Conservation (phyloP, 1,140 invertebrate species). For the Drosophila insularis region DNA sequence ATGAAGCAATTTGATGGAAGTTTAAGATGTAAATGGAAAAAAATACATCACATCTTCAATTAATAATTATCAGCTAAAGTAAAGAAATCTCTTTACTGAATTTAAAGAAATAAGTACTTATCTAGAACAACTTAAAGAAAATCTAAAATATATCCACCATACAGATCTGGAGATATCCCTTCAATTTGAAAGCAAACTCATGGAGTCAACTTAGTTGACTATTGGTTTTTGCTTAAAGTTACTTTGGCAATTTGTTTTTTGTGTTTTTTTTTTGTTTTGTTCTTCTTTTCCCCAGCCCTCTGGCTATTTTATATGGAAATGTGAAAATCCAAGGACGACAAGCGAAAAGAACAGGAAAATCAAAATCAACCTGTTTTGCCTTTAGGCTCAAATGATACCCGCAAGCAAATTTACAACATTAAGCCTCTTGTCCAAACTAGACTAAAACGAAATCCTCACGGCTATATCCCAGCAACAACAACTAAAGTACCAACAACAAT, state of each 20-base stretch:
- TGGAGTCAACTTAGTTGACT: not conserved
- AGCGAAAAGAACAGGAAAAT: constrained; percentile 3
- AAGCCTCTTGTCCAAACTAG: constrained; percentile 5
- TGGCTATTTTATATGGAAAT: not conserved
- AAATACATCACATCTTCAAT: too few species aligned
- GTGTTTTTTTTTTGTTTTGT: not conserved
- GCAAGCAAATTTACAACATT: constrained; percentile 4
- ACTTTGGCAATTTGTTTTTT: not conserved
- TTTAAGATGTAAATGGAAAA: not conserved
- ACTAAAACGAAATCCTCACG: constrained; percentile 6
- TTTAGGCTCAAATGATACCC: not conserved
- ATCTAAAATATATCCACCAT: too few species aligned
- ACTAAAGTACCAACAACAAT: not conserved
- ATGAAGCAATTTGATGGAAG: not conserved
- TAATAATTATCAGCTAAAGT: too few species aligned
- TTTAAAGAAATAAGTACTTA: too few species aligned
- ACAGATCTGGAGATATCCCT: too few species aligned
- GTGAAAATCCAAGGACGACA: not conserved
- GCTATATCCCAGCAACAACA: not conserved
- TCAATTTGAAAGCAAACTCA: too few species aligned
- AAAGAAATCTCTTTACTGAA: too few species aligned
- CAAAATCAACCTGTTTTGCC: constrained; percentile 6
- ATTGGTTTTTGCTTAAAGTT: constrained; percentile 1
- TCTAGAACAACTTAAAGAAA: too few species aligned
- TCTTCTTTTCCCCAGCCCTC: not conserved